Evolutionary conservation across 2,797 vertebrate genomes (phyloP).

Genomic region (Esox masquinongy): DNA sequence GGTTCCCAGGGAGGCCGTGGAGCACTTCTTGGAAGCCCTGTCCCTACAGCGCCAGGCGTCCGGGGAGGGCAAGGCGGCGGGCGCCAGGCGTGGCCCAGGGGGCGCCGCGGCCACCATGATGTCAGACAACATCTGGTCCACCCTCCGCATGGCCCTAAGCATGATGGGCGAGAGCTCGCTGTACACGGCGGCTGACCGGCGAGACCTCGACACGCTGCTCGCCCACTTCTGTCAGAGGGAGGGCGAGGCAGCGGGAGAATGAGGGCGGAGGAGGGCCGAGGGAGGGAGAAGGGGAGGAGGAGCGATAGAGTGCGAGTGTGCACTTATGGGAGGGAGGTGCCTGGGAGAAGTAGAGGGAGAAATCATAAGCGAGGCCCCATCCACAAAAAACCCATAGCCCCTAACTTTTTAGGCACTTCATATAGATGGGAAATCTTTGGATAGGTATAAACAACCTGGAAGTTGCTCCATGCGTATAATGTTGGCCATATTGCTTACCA

Average conservation of each 20-base stretch:
- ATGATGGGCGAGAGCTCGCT: conserved; percentile 97
- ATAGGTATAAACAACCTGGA: background rate
- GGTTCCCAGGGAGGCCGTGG: conserved; percentile 82
- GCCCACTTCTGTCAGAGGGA: conserved; percentile 88
- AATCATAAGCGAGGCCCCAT: background rate
- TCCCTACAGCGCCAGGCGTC: conserved; percentile 87
- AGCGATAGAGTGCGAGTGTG: conserved; percentile 74
- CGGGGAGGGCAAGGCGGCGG: conserved; percentile 52
- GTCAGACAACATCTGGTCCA: conserved; percentile 99
- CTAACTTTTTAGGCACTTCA: conserved; percentile 3
- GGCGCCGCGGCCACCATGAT: conserved; percentile 84
- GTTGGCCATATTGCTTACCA: background rate
- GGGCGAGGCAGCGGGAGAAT: conserved; percentile 78
- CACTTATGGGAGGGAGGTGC: conserved; percentile 59
- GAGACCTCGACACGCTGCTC: conserved; percentile 87
- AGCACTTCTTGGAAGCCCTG: conserved; percentile 96
- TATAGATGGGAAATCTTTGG: background rate
- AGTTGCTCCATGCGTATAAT: background rate
- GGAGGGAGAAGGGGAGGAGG: conserved; percentile 31
- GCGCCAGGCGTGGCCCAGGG: conserved; percentile 80
- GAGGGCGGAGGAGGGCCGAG: conserved; percentile 56
- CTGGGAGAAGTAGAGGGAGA: conserved; percentile 45
- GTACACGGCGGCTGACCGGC: conserved; percentile 87
- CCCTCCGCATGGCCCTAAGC: conserved; percentile 95
- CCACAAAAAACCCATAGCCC: background rate